These are phyloP conservation scores for Lepus europaeus DNA, from an alignment of 2,113 vertebrate genomes.

Conservation along the genomic window DNA sequence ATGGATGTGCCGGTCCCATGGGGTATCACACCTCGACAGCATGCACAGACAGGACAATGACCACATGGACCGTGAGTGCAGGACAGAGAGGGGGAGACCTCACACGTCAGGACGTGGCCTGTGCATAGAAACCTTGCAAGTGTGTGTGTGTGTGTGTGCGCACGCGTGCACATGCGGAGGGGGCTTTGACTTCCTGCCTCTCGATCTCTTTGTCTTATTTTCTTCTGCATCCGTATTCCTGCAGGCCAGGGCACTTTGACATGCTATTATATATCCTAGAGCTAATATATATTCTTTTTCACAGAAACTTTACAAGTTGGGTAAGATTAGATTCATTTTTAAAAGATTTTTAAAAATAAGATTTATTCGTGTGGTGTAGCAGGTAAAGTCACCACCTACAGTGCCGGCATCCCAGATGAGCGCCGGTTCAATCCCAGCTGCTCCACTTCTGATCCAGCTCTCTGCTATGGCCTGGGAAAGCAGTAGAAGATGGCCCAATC, in stretches of 20 bases:
- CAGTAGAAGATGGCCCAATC: no score
- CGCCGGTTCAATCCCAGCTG: no score
- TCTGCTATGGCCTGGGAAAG: no score
- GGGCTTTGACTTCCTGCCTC: background rate
- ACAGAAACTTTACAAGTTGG: background rate
- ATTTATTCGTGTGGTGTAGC: no score
- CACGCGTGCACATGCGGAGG: rapidly evolving
- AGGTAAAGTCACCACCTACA: no score
- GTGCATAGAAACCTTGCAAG: no score
- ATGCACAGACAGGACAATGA: background rate
- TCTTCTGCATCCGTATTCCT: background rate
- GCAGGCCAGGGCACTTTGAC: background rate
- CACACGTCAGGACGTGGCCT: rapidly evolving
- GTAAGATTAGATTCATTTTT: background rate
- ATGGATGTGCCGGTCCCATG: rapidly evolving
- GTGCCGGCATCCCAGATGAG: no score
- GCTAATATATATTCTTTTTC: background rate
- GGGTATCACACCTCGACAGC: no score
- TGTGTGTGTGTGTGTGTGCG: background rate
- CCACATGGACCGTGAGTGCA: rapidly evolving
- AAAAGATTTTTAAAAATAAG: no score
- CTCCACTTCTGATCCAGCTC: no score
- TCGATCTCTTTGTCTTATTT: background rate
- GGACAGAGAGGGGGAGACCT: rapidly evolving
- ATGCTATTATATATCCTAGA: background rate